Evolutionary conservation across 2,113 vertebrate species (phyloP).

Genomic region (Peromyscus polionotus): DNA sequence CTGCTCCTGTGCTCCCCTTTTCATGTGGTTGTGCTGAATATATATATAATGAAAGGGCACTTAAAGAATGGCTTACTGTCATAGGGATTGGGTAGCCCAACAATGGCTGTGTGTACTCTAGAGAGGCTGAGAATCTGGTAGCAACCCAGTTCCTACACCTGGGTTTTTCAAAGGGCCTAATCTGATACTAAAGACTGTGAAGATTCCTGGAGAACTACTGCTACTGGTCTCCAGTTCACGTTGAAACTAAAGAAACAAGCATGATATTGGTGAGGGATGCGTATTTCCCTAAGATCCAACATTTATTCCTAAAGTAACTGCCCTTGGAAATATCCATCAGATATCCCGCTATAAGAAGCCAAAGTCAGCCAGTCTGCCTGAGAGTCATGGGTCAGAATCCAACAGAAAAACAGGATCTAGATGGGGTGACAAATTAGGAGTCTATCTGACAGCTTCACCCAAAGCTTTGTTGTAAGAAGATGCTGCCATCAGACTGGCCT

Average conservation of each 20-base stretch:
- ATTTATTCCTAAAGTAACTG: background rate
- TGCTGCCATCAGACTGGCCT: accelerated
- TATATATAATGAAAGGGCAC: background rate
- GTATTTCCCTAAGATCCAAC: background rate
- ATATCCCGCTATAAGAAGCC: background rate
- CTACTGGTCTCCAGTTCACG: background rate
- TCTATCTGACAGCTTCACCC: background rate
- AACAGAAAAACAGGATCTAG: background rate
- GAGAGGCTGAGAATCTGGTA: background rate
- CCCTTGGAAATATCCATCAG: background rate
- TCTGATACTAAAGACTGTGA: background rate
- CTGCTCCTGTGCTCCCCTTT: background rate
- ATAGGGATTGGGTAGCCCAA: too few relatives aligned
- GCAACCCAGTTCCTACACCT: background rate
- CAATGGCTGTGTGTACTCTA: background rate
- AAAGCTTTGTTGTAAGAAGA: background rate
- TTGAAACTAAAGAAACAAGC: too few relatives aligned
- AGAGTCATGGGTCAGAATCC: background rate
- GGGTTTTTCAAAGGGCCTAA: background rate
- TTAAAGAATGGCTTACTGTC: background rate
- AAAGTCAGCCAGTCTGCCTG: background rate
- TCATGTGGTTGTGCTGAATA: background rate
- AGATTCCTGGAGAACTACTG: background rate
- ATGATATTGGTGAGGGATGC: background rate
- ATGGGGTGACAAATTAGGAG: background rate